phyloP scores from a whole-genome alignment of 2,888 invertebrate species.

The Synergus itoensis region DNA sequence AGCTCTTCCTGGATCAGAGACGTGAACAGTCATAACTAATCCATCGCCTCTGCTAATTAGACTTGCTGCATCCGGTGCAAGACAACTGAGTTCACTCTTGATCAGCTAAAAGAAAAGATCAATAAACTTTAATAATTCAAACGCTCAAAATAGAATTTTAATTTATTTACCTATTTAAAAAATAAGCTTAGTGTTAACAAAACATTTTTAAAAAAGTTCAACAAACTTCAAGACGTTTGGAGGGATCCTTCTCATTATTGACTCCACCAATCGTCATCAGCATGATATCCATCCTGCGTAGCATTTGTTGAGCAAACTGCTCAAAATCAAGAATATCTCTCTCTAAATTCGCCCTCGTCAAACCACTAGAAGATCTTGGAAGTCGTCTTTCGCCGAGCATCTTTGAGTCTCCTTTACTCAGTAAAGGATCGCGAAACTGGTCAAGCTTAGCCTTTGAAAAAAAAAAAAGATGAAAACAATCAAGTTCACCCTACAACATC shows the following conservation, averaged over 20 bases:
- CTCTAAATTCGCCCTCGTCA: slow-evolving; percentile 74
- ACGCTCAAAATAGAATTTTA: too few relatives aligned
- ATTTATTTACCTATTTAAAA: too few relatives aligned
- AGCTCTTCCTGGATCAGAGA: slow-evolving; percentile 80
- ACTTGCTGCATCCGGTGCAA: slow-evolving; percentile 88
- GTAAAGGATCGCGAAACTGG: slow-evolving; percentile 53
- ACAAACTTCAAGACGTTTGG: slow-evolving; percentile 82
- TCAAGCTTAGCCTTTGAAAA: slow-evolving; percentile 62
- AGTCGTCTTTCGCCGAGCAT: slow-evolving; percentile 62
- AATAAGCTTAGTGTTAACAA: neutral
- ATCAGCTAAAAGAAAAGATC: slow-evolving; percentile 78
- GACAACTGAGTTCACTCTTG: slow-evolving; percentile 82
- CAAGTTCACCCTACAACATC: neutral
- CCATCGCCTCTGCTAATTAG: slow-evolving; percentile 89
- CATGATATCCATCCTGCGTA: slow-evolving; percentile 81
- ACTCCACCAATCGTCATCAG: slow-evolving; percentile 81
- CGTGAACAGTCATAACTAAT: slow-evolving; percentile 85
- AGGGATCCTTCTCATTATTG: slow-evolving; percentile 81
- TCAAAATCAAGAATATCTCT: slow-evolving; percentile 78
- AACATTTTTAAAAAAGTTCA: slow-evolving; percentile 30
- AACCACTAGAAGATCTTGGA: slow-evolving; percentile 62
- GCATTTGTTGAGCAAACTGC: slow-evolving; percentile 78
- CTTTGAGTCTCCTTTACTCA: slow-evolving; percentile 53
- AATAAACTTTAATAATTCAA: neutral
- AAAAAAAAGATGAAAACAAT: slow-evolving; percentile 24